These are phyloP conservation scores for Osmerus eperlanus DNA, from an alignment of 2,113 vertebrate genomes.

Conservation along the genomic window DNA sequence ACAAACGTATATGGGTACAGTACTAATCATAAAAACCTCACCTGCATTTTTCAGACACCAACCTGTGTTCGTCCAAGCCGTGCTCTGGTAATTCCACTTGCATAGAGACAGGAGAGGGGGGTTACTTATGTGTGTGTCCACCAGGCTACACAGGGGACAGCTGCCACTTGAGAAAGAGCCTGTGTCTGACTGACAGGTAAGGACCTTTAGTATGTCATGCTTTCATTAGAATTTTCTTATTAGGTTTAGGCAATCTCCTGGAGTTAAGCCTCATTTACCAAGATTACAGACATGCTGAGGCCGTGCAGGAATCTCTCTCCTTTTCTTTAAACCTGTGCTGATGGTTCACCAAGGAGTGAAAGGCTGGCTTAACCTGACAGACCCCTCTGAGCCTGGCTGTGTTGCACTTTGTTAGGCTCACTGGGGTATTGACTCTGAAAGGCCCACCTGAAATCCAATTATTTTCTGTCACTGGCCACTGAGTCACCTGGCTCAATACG, in stretches of 20 bases:
- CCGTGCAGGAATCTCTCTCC: conserved; percentile 12
- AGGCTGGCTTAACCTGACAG: conserved; percentile 26
- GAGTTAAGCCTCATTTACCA: background rate
- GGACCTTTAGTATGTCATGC: background rate
- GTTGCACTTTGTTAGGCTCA: conserved; percentile 17
- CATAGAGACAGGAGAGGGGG: conserved; percentile 77
- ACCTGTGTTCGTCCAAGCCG: conserved; percentile 78
- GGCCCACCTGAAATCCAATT: conserved; percentile 29
- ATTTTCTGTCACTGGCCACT: conserved; percentile 22
- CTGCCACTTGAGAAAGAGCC: conserved; percentile 78
- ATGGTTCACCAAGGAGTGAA: conserved; percentile 22
- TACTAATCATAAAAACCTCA: background rate
- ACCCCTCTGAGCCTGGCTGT: conserved; percentile 13
- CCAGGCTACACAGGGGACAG: conserved; percentile 76
- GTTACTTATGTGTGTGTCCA: conserved; percentile 81
- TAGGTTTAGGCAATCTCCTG: background rate
- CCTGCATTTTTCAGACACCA: conserved; percentile 70
- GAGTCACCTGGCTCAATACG: conserved; percentile 6
- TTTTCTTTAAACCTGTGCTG: conserved; percentile 25
- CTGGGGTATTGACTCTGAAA: conserved; percentile 32
- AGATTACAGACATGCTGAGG: conserved; percentile 23
- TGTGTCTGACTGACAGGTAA: conserved; percentile 83
- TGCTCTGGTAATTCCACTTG: conserved; percentile 88
- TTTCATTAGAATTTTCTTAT: background rate
- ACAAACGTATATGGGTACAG: too few relatives aligned